A percentile compares a stretch with the other conserved stretches of the same genome.
Evolutionary conservation across 2,113 vertebrate species (phyloP).

Genomic region (Campylomormyrus numenius): DNA sequence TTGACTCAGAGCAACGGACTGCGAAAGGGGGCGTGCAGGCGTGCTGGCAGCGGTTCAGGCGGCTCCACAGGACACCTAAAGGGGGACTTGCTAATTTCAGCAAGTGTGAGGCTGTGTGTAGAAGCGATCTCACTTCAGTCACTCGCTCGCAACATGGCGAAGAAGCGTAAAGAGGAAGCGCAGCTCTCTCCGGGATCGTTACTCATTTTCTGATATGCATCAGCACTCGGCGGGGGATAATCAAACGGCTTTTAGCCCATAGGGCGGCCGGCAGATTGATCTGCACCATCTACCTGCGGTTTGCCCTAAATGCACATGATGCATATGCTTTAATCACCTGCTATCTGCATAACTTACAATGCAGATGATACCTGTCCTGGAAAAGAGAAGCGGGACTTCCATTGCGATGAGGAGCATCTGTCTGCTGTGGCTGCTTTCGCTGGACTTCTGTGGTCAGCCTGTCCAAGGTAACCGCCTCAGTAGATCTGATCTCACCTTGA

Average conservation of each 20-base stretch:
- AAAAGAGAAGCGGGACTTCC: not conserved
- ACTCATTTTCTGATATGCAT: not conserved
- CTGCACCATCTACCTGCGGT: not conserved
- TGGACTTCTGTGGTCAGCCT: conserved; percentile 51
- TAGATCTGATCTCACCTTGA: not conserved
- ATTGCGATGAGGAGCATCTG: conserved; percentile 53
- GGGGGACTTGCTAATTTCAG: conserved; percentile 1
- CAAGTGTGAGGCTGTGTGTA: not conserved
- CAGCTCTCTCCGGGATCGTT: not conserved
- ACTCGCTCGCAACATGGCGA: not conserved
- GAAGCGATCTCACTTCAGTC: not conserved
- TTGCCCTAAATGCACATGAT: not conserved
- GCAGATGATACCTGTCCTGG: not conserved
- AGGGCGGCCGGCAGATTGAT: not conserved
- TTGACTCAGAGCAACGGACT: not conserved
- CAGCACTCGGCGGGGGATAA: not conserved
- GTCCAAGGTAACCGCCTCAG: conserved; percentile 56
- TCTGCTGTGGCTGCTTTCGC: conserved; percentile 61
- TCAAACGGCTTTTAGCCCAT: not conserved
- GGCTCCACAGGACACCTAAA: not conserved
- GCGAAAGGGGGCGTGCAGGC: not conserved
- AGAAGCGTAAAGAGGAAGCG: not conserved
- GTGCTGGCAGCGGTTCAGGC: not conserved
- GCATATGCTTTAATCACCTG: not conserved
- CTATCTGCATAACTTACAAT: not conserved